Evolutionary conservation across 2,888 invertebrate species (phyloP).

Genomic region (Frankliniella intonsa): DNA sequence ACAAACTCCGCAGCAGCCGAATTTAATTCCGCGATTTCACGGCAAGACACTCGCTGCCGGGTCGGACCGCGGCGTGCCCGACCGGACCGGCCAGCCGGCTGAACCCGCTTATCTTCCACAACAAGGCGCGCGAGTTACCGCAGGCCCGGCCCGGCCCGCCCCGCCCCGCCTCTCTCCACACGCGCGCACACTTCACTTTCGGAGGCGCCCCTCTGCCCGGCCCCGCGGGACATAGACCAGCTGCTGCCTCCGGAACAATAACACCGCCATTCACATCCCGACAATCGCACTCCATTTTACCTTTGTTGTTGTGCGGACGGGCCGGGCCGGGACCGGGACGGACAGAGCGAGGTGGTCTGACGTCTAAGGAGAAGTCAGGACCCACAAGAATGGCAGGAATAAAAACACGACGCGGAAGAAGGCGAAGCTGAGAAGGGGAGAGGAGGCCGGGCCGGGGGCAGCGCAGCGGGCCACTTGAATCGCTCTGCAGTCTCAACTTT

Average conservation of each 20-base stretch:
- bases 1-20: no score
- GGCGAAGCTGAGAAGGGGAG: no score
- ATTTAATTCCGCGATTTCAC: no score
- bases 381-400: neutral
- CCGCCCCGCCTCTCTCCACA: neutral
- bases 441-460: no score
- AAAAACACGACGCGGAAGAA: neutral
- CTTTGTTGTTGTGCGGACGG: neutral
- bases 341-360: neutral
- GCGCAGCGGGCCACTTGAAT: no score
- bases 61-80: no score
- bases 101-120: no score
- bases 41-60: no score
- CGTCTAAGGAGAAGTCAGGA: neutral
- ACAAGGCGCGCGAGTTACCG: conserved; percentile 1
- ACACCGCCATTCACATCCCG: neutral
- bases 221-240: neutral
- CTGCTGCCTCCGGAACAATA: conserved; percentile 14
- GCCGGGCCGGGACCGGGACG: neutral
- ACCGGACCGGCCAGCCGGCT: no score
- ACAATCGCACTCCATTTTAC: conserved; percentile 19
- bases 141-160: neutral
- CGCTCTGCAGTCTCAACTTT: no score
- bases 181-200: neutral
- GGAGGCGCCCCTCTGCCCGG: no score